These are phyloP conservation scores for Yponomeuta malinellus DNA, from an alignment of 2,888 invertebrate genomes.

Conservation along the genomic window DNA sequence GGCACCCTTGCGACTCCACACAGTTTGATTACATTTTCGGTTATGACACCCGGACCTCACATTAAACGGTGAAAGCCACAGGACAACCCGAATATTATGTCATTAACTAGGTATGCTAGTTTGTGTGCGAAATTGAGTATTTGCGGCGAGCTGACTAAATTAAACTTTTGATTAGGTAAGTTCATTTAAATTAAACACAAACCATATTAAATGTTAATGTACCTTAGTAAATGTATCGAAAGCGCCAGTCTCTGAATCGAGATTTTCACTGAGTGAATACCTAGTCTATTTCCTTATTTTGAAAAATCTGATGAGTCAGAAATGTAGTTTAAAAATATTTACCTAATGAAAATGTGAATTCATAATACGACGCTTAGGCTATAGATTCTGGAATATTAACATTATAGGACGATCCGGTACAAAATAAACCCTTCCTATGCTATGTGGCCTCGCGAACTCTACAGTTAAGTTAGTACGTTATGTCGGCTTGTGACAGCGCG, in stretches of 20 bases:
- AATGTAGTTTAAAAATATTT: not conserved
- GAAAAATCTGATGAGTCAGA: no score
- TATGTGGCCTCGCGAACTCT: no score
- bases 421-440: no score
- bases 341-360: not conserved
- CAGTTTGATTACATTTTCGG: not conserved
- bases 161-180: not conserved
- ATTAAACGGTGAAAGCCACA: not conserved
- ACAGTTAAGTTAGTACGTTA: not conserved
- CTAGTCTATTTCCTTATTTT: no score
- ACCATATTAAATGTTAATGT: no score
- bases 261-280: no score
- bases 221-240: no score
- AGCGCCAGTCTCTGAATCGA: no score
- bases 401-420: no score
- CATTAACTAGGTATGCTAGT: not conserved
- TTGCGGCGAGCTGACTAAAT: not conserved
- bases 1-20: not conserved
- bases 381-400: no score
- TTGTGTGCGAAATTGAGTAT: not conserved
- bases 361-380: no score
- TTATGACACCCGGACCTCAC: not conserved
- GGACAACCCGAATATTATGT: not conserved
- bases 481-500: not conserved
- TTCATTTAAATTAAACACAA: no score